Conservation (phyloP, 2,797 vertebrate genomes). For the Semotilus atromaculatus region DNA sequence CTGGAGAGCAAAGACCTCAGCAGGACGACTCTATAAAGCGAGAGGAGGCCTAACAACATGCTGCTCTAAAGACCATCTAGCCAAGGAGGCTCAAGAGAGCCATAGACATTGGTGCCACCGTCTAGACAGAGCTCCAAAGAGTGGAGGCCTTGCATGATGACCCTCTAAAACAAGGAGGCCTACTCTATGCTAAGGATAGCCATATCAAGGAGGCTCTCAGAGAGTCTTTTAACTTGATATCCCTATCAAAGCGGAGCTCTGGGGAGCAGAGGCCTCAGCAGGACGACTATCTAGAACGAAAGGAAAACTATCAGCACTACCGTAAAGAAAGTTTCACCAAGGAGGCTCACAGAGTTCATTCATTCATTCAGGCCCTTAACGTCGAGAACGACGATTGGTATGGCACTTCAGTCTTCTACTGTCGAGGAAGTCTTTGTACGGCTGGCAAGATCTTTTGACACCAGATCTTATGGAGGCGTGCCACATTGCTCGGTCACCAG, state of each 20-base stretch:
- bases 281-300: background rate
- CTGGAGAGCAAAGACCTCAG: background rate
- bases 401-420: too few species aligned
- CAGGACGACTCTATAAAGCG: background rate
- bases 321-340: background rate
- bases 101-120: background rate
- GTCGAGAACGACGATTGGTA: too few species aligned
- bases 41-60: background rate
- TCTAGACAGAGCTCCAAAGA: background rate
- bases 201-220: background rate
- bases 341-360: background rate
- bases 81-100: background rate
- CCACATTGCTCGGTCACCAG: too few species aligned
- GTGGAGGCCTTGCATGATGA: background rate
- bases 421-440: too few species aligned
- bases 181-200: background rate
- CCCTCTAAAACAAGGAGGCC: background rate
- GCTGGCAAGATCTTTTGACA: too few species aligned
- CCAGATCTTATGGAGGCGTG: too few species aligned
- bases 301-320: background rate
- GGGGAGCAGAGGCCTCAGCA: background rate
- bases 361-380: too few species aligned
- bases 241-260: background rate
- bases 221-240: background rate
- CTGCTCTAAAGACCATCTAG: background rate